These are phyloP conservation scores for Diorhabda sublineata DNA, from an alignment of 1,140 invertebrate genomes.

Conservation along the genomic window DNA sequence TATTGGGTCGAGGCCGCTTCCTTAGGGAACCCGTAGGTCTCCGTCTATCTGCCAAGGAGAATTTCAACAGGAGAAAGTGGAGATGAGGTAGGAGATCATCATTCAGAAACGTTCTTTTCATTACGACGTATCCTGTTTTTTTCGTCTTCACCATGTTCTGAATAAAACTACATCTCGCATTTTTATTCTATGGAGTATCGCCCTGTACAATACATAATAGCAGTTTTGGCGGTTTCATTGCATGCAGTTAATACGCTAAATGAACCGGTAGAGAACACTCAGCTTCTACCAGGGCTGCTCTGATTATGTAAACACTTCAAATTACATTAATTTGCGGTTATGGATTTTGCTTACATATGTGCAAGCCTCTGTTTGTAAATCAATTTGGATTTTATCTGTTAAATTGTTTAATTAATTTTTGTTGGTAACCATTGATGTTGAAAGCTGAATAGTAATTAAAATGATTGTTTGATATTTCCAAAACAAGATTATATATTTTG, in stretches of 20 bases:
- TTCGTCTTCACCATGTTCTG: no score
- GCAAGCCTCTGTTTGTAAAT: neutral
- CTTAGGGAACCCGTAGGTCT: no score
- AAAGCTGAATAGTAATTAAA: neutral
- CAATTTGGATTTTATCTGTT: neutral
- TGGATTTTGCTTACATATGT: slow-evolving; percentile 2
- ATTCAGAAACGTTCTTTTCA: no score
- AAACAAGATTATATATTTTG: no score
- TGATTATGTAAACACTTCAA: neutral
- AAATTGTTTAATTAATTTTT: slow-evolving; percentile 1
- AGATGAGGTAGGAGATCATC: no score
- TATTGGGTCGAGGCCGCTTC: no score
- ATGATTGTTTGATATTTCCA: no score
- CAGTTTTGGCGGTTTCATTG: slow-evolving; percentile 9
- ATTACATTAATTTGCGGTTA: slow-evolving; percentile 3
- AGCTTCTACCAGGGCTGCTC: neutral
- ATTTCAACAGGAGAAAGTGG: no score
- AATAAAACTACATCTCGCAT: no score
- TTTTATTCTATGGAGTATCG: no score
- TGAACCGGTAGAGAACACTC: slow-evolving; percentile 20
- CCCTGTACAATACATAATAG: neutral
- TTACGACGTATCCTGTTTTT: no score
- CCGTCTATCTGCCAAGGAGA: no score
- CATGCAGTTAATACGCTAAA: slow-evolving; percentile 24
- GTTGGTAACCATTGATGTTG: neutral